These are phyloP conservation scores for Leucophenga montana DNA, from an alignment of 2,888 invertebrate genomes.

Conservation along the genomic window DNA sequence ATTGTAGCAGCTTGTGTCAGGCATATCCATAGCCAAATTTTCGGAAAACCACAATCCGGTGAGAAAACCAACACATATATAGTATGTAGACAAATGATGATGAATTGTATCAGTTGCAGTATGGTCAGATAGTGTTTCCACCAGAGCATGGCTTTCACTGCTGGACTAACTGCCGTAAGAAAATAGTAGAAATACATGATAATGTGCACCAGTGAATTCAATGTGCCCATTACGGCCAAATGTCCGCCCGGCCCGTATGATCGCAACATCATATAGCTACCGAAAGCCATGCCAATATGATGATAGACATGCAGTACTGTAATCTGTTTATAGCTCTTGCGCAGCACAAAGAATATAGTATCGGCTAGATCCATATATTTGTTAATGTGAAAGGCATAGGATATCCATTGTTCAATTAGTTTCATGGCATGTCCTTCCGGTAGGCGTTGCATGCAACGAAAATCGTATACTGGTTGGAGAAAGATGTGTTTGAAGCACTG, in stretches of 20 bases:
- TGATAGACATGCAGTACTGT: constrained; percentile 82
- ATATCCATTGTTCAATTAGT: not conserved
- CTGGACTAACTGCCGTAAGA: constrained; percentile 80
- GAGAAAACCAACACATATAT: constrained; percentile 70
- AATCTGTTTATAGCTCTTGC: constrained; percentile 80
- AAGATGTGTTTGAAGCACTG: constrained; percentile 9
- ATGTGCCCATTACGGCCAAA: constrained; percentile 77
- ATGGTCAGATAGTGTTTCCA: constrained; percentile 89
- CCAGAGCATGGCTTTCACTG: constrained; percentile 77
- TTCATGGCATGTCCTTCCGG: not conserved
- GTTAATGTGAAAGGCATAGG: constrained; percentile 77
- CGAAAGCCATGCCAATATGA: constrained; percentile 79
- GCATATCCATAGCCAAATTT: constrained; percentile 75
- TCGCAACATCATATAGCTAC: constrained; percentile 77
- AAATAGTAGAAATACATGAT: constrained; percentile 89
- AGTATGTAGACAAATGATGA: constrained; percentile 75
- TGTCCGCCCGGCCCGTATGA: constrained; percentile 78
- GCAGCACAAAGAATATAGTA: constrained; percentile 80
- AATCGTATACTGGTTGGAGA: not conserved
- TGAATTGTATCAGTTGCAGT: constrained; percentile 83
- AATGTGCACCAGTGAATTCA: constrained; percentile 84
- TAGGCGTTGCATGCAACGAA: not conserved
- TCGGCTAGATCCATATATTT: constrained; percentile 80
- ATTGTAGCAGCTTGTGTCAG: constrained; percentile 80
- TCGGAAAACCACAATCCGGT: constrained; percentile 77